Evolutionary conservation across 2,113 vertebrate genomes (phyloP).

Genomic region (Paracanthobrama guichenoti): DNA sequence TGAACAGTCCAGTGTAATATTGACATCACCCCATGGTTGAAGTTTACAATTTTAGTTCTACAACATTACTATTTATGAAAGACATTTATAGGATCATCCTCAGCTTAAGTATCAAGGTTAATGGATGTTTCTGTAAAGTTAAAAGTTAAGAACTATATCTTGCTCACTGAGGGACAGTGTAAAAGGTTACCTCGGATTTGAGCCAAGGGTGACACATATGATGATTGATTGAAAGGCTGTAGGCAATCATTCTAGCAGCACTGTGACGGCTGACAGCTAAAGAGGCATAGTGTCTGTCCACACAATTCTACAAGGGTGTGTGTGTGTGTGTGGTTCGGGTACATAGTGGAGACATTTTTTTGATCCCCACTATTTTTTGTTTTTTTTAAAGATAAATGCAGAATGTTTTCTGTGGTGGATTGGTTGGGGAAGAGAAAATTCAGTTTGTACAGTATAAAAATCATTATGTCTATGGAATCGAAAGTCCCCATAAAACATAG

Average conservation of each 20-base stretch:
- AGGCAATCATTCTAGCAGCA: neutral
- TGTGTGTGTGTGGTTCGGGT: neutral
- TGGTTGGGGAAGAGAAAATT: no score
- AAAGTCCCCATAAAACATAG: no score
- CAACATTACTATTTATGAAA: neutral
- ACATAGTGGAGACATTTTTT: no score
- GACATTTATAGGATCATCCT: neutral
- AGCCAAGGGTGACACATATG: neutral
- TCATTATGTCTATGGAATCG: no score
- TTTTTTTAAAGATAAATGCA: no score
- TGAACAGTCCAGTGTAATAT: neutral
- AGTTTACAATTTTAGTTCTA: neutral
- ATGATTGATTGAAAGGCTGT: slow-evolving; percentile 10
- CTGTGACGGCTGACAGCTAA: slow-evolving; percentile 11
- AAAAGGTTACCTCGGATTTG: neutral
- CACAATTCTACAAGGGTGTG: neutral
- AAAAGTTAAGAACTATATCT: no score
- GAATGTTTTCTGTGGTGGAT: no score
- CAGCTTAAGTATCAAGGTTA: no score
- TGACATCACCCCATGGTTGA: neutral
- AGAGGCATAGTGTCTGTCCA: neutral
- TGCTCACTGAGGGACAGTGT: no score
- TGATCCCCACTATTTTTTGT: no score
- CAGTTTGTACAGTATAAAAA: no score
- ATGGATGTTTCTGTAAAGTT: no score